A percentile compares a stretch with the other conserved stretches of the same genome.
These are phyloP conservation scores for Argynnis bischoffii DNA, from an alignment of 2,888 invertebrate species.

Conservation along the genomic window DNA sequence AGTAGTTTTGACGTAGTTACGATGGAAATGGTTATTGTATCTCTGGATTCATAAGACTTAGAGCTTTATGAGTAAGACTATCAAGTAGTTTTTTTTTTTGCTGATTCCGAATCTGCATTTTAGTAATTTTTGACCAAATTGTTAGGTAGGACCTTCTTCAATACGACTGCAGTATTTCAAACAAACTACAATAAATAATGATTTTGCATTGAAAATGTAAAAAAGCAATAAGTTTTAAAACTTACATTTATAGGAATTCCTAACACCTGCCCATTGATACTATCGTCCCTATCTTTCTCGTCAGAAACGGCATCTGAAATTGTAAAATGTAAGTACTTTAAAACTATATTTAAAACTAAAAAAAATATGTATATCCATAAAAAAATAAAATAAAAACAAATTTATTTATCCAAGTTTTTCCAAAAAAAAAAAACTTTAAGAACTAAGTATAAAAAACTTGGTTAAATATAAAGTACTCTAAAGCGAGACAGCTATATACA, in stretches of 20 bases:
- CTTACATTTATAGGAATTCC: slow-evolving; percentile 77
- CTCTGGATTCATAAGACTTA: too few relatives aligned
- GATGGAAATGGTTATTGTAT: too few relatives aligned
- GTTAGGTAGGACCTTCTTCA: too few relatives aligned
- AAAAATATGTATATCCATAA: background rate
- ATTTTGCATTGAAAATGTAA: background rate
- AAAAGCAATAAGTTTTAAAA: slow-evolving; percentile 33
- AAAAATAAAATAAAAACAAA: background rate
- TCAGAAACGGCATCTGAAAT: slow-evolving; percentile 63
- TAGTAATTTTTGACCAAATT: too few relatives aligned
- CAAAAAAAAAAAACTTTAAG: background rate
- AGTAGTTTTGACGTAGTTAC: too few relatives aligned
- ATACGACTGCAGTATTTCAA: background rate
- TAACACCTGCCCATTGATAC: slow-evolving; percentile 68
- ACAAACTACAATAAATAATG: background rate
- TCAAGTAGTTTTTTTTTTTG: too few relatives aligned
- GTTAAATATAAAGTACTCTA: background rate
- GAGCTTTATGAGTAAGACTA: too few relatives aligned
- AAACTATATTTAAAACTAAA: slow-evolving; percentile 16
- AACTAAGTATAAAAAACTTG: background rate
- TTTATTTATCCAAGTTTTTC: background rate
- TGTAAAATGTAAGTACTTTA: slow-evolving; percentile 28
- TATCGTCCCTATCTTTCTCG: slow-evolving; percentile 66
- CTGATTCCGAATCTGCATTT: too few relatives aligned
- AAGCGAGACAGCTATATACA: background rate